Base-by-base conservation (phyloP, 2,888 invertebrate species). In the Thalpophila matura region DNA sequence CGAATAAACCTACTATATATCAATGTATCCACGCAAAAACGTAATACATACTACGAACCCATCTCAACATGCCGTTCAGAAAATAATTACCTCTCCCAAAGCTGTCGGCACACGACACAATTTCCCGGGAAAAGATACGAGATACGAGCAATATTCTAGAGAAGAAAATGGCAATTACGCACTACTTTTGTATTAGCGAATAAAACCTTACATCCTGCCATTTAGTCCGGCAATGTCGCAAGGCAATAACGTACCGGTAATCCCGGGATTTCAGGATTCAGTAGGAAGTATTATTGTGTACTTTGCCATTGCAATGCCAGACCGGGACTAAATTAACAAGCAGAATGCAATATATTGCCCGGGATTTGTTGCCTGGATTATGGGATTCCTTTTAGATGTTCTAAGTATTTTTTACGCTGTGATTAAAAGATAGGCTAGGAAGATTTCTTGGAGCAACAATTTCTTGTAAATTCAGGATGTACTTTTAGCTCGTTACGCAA, bases 221-320 rank as follows among this genome's bases (percentile, higher is more conserved):
- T 84, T 85, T 82, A 82, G 84, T 69, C 64, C 74, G 60, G 65
- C 61, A 56, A 71, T 79, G 83, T 75, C 79, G 62, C 73, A 65
- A 77, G 86, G 90, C 89, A 91, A 92, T 92, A 91, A 88, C 86
- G 74, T 79, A 70, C 74, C 72, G 76, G 88, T 92, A 93, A 93
- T 93, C 92, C 91, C 60, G 58, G 81, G 86, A 85, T 85, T 82
- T 81, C 82, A 82, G 84, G 81, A 74, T 82, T 65, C 74, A 74
- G 72, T 69, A 66, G 74, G 69, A 80, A 81, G 79, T 84, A 82
- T 85, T 85, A 87, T 87, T 90, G 88, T 86, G 84, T 87, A 86
- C 83, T 83, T 84, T 79, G 69, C 85, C 55, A 79, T 81, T 85
- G 87, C 86, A 86, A 81, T 86, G 77, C 62, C 66, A 66, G 75